Percentiles rank a stretch among this genome's conserved stretches.
Evolutionary conservation across 2,797 vertebrate species (phyloP).

Genomic region (Pipistrellus kuhlii): DNA sequence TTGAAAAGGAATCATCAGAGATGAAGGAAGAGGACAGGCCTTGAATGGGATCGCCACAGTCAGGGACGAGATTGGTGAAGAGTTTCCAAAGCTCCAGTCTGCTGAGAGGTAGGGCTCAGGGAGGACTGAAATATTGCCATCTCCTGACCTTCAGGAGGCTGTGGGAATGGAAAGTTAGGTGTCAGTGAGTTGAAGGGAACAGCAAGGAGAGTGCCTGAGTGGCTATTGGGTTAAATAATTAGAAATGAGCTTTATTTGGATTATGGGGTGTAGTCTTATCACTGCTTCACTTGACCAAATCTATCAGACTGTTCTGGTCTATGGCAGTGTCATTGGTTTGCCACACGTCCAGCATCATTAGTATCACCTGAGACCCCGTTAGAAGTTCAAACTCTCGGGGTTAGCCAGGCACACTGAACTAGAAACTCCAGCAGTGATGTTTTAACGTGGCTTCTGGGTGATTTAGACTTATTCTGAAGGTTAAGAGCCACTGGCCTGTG

Average conservation of each 20-base stretch:
- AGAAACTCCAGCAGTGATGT: neutral
- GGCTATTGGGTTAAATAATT: too few species aligned
- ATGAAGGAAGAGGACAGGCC: neutral
- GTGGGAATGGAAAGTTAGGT: too few species aligned
- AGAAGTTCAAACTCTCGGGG: neutral
- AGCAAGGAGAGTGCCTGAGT: neutral
- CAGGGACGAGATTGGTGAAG: neutral
- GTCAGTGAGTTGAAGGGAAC: neutral
- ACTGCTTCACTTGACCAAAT: neutral
- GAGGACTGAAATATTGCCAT: neutral
- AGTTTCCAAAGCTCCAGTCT: neutral
- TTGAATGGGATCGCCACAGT: neutral
- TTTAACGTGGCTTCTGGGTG: neutral
- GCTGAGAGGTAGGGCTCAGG: accelerated
- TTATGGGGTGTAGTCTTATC: neutral
- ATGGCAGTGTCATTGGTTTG: neutral
- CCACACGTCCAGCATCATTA: neutral
- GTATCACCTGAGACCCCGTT: neutral
- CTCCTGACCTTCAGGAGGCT: neutral
- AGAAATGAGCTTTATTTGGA: neutral
- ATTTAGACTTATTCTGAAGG: neutral
- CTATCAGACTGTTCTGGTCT: neutral
- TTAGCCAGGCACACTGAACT: neutral
- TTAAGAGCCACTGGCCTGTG: neutral
- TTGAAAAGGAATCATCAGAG: neutral